A percentile compares a stretch with the other conserved stretches of the same genome.
phyloP scores from a whole-genome alignment of 1,140 invertebrate species.

The Sesamia nonagrioides region DNA sequence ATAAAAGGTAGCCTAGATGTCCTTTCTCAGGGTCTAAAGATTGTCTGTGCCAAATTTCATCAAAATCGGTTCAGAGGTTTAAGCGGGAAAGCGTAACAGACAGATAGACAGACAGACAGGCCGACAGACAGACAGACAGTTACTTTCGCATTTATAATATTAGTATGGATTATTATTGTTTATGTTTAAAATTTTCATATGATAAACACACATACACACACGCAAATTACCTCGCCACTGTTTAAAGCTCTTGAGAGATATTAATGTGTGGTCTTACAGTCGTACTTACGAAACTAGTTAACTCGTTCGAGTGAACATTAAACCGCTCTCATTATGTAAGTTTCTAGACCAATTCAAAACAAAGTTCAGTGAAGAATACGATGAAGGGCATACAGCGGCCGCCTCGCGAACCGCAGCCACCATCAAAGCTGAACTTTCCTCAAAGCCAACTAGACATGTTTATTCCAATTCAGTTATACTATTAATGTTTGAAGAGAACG shows the following conservation, averaged over 20 bases:
- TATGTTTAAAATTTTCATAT: no score
- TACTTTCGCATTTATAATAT: no score
- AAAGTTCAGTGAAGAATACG: conserved; percentile 12
- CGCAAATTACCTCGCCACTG: no score
- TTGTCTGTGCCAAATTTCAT: no score
- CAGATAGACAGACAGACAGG: no score
- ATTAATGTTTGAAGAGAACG: conserved; percentile 38
- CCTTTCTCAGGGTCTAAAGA: no score
- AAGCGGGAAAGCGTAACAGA: no score
- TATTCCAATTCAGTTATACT: conserved; percentile 41
- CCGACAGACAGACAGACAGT: no score
- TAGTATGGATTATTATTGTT: no score
- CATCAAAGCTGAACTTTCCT: conserved; percentile 34
- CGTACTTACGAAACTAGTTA: conserved; percentile 8
- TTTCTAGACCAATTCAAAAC: conserved; percentile 7
- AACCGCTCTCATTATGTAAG: not conserved
- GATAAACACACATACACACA: no score
- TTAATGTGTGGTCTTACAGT: not conserved
- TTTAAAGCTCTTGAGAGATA: not conserved
- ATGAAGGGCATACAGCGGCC: not conserved
- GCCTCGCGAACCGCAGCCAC: not conserved
- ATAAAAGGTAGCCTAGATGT: no score
- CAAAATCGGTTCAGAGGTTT: no score
- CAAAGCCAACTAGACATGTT: conserved; percentile 39
- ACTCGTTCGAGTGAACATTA: conserved; percentile 1